Percentiles rank a stretch among this genome's conserved stretches.
These are phyloP conservation scores for Psilanteris sp. DNA, from an alignment of 1,140 invertebrate genomes.

Conservation along the genomic window DNA sequence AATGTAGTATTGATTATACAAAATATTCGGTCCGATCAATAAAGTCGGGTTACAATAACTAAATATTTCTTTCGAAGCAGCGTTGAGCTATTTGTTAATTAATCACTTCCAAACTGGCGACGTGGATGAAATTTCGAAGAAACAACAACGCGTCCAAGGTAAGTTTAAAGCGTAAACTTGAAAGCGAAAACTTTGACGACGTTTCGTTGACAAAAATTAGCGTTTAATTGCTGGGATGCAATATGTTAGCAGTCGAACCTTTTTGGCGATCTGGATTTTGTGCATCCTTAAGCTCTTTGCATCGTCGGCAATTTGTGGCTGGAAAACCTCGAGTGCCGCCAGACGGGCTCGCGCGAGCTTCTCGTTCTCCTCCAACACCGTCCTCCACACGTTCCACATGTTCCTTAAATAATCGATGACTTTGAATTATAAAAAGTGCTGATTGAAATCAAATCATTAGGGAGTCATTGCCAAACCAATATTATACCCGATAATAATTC, in stretches of 20 bases:
- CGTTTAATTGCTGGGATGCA: too few relatives aligned
- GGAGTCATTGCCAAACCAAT: conserved; percentile 29
- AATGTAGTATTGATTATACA: too few relatives aligned
- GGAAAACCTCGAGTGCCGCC: conserved; percentile 95
- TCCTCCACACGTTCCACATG: conserved; percentile 97
- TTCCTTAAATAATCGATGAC: conserved; percentile 85
- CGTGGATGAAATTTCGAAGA: too few relatives aligned
- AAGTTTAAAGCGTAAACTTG: background rate
- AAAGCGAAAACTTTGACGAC: background rate
- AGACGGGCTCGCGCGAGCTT: conserved; percentile 93
- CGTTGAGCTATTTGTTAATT: too few relatives aligned
- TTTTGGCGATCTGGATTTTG: conserved; percentile 93
- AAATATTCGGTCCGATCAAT: too few relatives aligned
- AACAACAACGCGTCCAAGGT: too few relatives aligned
- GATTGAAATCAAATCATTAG: conserved; percentile 28
- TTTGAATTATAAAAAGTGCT: conserved; percentile 48
- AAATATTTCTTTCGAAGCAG: too few relatives aligned
- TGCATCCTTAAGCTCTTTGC: conserved; percentile 90
- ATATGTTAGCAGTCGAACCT: conserved; percentile 81
- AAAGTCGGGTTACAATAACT: too few relatives aligned
- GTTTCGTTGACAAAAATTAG: background rate
- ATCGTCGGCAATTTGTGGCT: conserved; percentile 95
- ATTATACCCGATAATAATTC: conserved; percentile 13
- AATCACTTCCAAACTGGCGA: too few relatives aligned
- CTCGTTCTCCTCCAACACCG: conserved; percentile 96